These are phyloP conservation scores for Aphelinus atriplicis DNA, from an alignment of 1,140 invertebrate species.

Conservation along the genomic window DNA sequence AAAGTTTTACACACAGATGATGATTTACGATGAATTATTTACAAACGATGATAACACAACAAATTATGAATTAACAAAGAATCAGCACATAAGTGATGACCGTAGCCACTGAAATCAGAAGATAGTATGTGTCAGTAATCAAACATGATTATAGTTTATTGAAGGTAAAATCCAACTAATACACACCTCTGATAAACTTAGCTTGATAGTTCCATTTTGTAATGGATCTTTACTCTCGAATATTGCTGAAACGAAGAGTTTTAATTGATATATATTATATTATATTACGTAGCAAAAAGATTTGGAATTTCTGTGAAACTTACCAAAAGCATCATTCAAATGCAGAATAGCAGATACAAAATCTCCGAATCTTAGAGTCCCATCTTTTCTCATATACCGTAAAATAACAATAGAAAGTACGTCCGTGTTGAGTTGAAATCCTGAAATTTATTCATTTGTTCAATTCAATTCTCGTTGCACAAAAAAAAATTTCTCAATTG, in stretches of 20 bases:
- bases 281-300: conserved; percentile 17
- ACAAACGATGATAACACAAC: conserved; percentile 52
- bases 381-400: conserved; percentile 92
- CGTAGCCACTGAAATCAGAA: conserved; percentile 79
- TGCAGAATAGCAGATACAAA: conserved; percentile 91
- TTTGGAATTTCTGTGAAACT: conserved; percentile 49
- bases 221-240: conserved; percentile 85
- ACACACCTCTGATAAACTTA: conserved; percentile 81
- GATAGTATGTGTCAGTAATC: not conserved
- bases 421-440: conserved; percentile 86
- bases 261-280: conserved; percentile 6
- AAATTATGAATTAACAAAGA: conserved; percentile 31
- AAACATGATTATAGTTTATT: not conserved
- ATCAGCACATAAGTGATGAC: conserved; percentile 77
- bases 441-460: conserved; percentile 53
- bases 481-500: conserved; percentile 9
- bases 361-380: conserved; percentile 91
- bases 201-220: conserved; percentile 83
- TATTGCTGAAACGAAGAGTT: conserved; percentile 69
- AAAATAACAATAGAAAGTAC: conserved; percentile 84
- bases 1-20: conserved; percentile 46
- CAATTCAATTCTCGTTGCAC: conserved; percentile 12
- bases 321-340: conserved; percentile 88
- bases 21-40: conserved; percentile 52
- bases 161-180: conserved; percentile 12